Base-by-base conservation (phyloP, 2,113 vertebrate species). In the Elgaria multicarinata region DNA sequence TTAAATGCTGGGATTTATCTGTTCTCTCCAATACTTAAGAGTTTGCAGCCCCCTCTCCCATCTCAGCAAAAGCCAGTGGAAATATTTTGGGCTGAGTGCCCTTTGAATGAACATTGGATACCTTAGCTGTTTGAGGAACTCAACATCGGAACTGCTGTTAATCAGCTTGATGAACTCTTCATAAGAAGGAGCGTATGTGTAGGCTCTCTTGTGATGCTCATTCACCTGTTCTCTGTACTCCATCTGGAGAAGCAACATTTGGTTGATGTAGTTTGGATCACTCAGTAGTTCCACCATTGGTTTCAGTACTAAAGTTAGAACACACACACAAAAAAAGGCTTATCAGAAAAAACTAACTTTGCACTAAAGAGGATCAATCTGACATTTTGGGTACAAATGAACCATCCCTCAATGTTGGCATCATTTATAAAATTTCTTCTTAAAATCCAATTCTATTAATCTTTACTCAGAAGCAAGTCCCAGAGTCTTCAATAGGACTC, bases 101-200 rank as follows among this genome's bases (percentile, higher is more conserved):
- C 80, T 91, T 74, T 18, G 92, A 89, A 22, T 24, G 76, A 95
- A 94, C 2, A 58, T 75, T 84, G 92, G 92, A 90, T 97, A 98
- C 99, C 99, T 99, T 97, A 99, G 98, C 91, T 99, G 99, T 96
- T 98, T 99, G 96, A 99, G 98, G 97, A 99, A 99, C 92, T 99
- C 98, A 81, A 99, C 95, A 93, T 99, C 99, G 0, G 98, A 96
- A 93, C 97, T 99, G 96, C 98, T 98, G 95, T 97, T 98, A 96
- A 99, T 99, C 86, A 99, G 98, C 94, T 99, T 99, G 97, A 99
- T 98, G 96, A 99, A 99, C 93, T 99, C 99, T 95, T 99, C 99
- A 24, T 99, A 99, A 89, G 99, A 99, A 94, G 99, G 98, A 83
- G 99, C 98, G 46, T 99, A 99, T 83, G 98, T 99, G 96, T 99